Conservation (phyloP, 2,113 vertebrate genomes). For the Python bivittatus region DNA sequence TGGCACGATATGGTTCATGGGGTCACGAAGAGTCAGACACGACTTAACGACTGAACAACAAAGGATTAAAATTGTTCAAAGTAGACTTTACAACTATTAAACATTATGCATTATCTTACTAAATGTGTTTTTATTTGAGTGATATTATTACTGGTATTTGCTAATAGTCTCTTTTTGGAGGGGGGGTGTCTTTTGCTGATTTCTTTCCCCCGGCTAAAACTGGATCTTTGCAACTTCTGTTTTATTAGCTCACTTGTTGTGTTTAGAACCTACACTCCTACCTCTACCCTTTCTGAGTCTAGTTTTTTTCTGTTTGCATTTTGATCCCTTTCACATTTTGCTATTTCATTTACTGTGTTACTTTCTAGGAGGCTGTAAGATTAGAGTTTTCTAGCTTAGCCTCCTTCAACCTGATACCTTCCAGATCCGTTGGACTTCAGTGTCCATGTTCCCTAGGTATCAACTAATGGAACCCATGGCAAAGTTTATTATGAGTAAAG, state of each 20-base stretch:
- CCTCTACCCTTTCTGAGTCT: conserved; percentile 17
- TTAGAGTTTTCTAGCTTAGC: conserved; percentile 17
- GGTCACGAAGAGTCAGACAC: no score
- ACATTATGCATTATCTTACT: neutral
- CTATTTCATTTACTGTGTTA: conserved; percentile 13
- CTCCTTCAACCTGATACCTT: neutral
- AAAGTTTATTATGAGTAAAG: neutral
- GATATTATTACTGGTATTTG: conserved; percentile 20
- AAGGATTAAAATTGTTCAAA: neutral
- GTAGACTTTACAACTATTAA: neutral
- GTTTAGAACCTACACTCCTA: conserved; percentile 28
- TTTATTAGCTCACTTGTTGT: conserved; percentile 33
- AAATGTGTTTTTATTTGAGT: neutral
- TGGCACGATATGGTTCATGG: no score
- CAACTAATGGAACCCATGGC: no score
- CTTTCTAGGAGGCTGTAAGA: neutral
- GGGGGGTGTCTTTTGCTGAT: neutral
- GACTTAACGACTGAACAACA: no score
- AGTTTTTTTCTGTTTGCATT: conserved; percentile 26
- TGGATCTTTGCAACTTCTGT: conserved; percentile 4
- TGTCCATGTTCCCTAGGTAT: no score
- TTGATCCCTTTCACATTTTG: neutral
- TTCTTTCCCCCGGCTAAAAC: conserved; percentile 23
- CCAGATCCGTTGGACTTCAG: no score
- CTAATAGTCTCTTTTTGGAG: neutral